Evolutionary conservation across 23 tunicate genomes (phyloP), one percentile per base, ranked within the genome.

Genomic region (Ciona savignyi): DNA sequence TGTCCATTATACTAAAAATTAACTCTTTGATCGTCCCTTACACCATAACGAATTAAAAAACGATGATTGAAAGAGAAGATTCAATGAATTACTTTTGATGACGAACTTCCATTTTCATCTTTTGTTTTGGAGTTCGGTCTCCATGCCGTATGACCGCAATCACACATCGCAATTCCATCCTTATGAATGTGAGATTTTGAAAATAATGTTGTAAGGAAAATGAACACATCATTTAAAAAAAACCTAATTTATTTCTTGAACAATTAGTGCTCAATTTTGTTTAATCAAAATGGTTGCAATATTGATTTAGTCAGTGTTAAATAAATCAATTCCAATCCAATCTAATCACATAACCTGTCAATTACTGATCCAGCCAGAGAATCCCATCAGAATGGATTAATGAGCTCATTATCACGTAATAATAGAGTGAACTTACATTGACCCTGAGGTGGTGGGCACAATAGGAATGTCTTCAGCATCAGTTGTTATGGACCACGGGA

Each of bases 91-190:
- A 90, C 92, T 88, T 90, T 35, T 70, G 90, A 67, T 95, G 99
- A 31, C 84, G 65, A 34, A 95, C 99, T 83, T 88, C 95, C 99
- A 95, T 95, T 60, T 95, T 95, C 90, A 95, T 82, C 61, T 95
- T 95, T 49, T 95, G 99, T 62, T 95, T 95, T 22, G 99, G 99
- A 1, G 99, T 95, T 33, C 99, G 66, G 69, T 95, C 99, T 15
- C 99, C 99, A 65, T 95, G 99, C 2, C 99, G 77, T 24, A 95
- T 84, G 25, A 95, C 95, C 1, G 99, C 99, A 22, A 95, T 78
- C 29, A 95, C 99, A 67, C 93, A 84, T 0, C 99, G 79, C 1
- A 95, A 66, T 49, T 95, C 99, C 95, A 95, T 88, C 99, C 95
- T 95, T 66, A 24, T 33, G 26, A 74, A 9, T 9, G 15, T 4